Evolutionary conservation across 2,797 vertebrate species (phyloP).

Genomic region (Myotis pilosus): DNA sequence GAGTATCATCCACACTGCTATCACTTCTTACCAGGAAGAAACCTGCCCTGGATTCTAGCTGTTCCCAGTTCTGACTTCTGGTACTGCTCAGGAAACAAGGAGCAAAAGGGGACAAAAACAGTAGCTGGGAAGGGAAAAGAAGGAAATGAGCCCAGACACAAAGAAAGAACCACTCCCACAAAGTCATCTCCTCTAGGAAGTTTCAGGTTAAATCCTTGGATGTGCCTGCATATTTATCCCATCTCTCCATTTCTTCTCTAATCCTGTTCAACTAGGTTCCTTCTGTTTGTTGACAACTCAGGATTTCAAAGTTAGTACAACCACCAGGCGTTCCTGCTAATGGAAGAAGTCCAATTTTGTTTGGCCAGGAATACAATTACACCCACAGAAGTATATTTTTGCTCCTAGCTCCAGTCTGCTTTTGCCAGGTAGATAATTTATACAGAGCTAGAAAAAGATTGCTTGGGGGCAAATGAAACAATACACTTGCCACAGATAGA

Average conservation of each 20-base stretch:
- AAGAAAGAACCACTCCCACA: background rate
- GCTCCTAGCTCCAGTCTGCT: constrained; percentile 71
- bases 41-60: background rate
- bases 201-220: constrained; percentile 18
- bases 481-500: constrained; percentile 63
- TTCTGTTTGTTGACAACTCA: constrained; percentile 76
- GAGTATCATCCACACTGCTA: background rate
- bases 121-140: background rate
- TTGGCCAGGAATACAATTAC: constrained; percentile 78
- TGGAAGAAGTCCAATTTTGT: constrained; percentile 76
- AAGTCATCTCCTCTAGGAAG: background rate
- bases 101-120: background rate
- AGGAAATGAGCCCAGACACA: background rate
- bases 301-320: constrained; percentile 77
- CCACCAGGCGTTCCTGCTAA: constrained; percentile 76
- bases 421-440: constrained; percentile 81
- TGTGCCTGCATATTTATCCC: constrained; percentile 1
- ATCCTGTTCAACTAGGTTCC: constrained; percentile 60
- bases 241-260: constrained; percentile 42
- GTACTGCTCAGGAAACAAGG: background rate
- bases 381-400: constrained; percentile 79
- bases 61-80: background rate
- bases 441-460: constrained; percentile 77
- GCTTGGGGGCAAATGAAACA: constrained; percentile 75
- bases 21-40: background rate